phyloP scores from a whole-genome alignment of 2,797 vertebrate genomes.

The Neopelma chrysocephalum region DNA sequence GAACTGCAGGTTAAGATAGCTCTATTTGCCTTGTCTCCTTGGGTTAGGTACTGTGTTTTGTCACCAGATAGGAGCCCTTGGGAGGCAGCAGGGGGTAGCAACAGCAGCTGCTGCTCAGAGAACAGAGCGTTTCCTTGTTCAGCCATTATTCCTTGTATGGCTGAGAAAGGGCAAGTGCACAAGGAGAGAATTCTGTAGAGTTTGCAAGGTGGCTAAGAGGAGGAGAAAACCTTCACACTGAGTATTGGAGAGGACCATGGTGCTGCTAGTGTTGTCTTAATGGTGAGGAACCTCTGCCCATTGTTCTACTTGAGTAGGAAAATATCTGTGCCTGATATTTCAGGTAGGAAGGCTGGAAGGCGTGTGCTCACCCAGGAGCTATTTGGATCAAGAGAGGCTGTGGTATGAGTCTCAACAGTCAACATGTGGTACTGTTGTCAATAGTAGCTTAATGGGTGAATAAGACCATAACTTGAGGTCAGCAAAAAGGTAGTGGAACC shows the following conservation, averaged over 20 bases:
- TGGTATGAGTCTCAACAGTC: not conserved
- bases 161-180: not conserved
- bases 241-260: not conserved
- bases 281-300: not conserved
- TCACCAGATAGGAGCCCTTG: not conserved
- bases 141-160: not conserved
- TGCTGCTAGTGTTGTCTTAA: not conserved
- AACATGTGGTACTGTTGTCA: not conserved
- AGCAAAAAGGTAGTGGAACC: not conserved
- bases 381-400: not conserved
- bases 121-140: not conserved
- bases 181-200: not conserved
- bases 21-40: not conserved
- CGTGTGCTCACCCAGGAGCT: not conserved
- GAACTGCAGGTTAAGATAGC: not conserved
- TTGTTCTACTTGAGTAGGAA: not conserved
- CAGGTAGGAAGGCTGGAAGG: not conserved
- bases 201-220: not conserved
- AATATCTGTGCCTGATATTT: not conserved
- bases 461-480: not conserved
- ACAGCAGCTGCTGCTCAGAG: not conserved
- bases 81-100: not conserved
- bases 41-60: not conserved
- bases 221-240: not conserved
- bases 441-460: not conserved